Conservation (phyloP, 1,140 invertebrate species). For the Sesamia nonagrioides region DNA sequence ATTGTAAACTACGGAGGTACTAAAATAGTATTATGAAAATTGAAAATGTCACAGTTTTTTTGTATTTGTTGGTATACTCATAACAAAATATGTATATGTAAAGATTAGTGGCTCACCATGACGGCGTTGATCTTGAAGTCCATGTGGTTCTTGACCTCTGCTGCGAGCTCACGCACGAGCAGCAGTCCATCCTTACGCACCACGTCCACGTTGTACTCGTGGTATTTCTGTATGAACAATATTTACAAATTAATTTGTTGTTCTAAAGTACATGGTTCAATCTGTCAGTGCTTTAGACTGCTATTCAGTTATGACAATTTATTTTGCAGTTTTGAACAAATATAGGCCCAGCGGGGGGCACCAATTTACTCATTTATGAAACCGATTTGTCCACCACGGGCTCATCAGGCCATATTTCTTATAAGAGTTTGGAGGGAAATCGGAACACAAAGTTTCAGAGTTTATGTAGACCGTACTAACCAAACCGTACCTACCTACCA, state of each 20-base stretch:
- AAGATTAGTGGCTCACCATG: conserved; percentile 90
- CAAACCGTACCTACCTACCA: neutral
- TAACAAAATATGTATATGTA: too few relatives aligned
- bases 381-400: neutral
- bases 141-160: conserved; percentile 96
- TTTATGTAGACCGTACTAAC: neutral
- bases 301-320: too few relatives aligned
- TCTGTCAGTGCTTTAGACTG: too few relatives aligned
- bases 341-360: neutral
- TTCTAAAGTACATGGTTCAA: too few relatives aligned
- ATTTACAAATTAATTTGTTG: neutral
- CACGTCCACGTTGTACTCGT: conserved; percentile 91
- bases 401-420: conserved; percentile 5
- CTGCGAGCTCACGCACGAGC: conserved; percentile 93
- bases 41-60: too few relatives aligned
- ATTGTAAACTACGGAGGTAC: too few relatives aligned
- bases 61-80: too few relatives aligned
- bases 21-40: too few relatives aligned
- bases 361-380: neutral
- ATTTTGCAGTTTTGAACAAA: neutral
- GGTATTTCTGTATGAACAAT: conserved; percentile 91
- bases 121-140: conserved; percentile 96
- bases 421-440: neutral
- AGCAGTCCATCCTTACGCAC: conserved; percentile 94
- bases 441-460: neutral